Evolutionary conservation across 2,888 invertebrate genomes (phyloP), one percentile per base, ranked within the genome.

Genomic region (Sminthurides aquaticus): DNA sequence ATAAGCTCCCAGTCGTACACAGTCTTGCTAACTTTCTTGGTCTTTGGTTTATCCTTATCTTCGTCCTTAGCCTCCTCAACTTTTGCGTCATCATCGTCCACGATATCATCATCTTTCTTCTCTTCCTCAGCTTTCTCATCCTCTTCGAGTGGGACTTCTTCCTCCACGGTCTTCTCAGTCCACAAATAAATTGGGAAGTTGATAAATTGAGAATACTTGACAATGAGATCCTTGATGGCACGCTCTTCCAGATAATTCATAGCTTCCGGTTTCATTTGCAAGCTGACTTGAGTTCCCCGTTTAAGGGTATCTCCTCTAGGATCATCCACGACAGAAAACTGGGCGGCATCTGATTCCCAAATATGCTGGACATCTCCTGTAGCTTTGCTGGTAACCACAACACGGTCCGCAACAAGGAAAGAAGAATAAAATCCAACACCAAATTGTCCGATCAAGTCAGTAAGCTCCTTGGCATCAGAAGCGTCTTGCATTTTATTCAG

Each of bases 381-480:
- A 80, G 94, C 87, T 80, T 99, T 99, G 15, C 95, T 90, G 1
- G 91, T 92, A 1, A 99, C 99, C 58, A 95, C 86, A 56, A 99
- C 97, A 76, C 87, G 86, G 79, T 99, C 95, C 28, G 98, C 96
- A 65, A 99, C 97, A 62, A 94, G 84, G 83, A 99, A 99, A 1
- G 96, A 89, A 0, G 98, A 98, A 81, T 99, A 99, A 82, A 99
- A 99, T 67, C 99, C 99, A 73, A 99, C 99, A 78, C 99, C 99
- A 82, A 99, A 99, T 81, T 97, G 96, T 2, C 99, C 99, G 81
- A 99, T 99, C 87, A 99, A 90, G 81, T 99, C 98, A 78, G 89
- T 93, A 81, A 91, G 85, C 78, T 95, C 92, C 77, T 87, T 85
- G 49, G 75, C 52, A 57, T 74, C 75, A 2, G 74, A 70, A 26